Evolutionary conservation across 2,113 vertebrate genomes (phyloP).

Genomic region (Ranitomeya variabilis): DNA sequence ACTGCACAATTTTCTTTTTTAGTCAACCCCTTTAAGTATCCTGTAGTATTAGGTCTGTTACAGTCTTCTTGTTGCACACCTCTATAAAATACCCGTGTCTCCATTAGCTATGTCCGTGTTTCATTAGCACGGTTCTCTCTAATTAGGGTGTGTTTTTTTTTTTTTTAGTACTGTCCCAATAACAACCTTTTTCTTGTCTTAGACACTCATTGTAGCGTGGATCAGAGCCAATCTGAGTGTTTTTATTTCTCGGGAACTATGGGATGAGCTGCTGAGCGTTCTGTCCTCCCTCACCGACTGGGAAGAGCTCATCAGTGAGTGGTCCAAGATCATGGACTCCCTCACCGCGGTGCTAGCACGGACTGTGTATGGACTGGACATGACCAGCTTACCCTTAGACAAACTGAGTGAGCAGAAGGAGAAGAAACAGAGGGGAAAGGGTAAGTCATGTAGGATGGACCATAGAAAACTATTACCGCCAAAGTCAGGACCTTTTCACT

Average conservation of each 20-base stretch:
- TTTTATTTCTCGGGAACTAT: conserved; percentile 94
- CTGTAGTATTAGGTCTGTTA: too few relatives aligned
- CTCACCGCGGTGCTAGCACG: conserved; percentile 91
- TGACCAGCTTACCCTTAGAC: conserved; percentile 92
- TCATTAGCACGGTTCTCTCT: background rate
- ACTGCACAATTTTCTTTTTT: too few relatives aligned
- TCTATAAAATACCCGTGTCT: too few relatives aligned
- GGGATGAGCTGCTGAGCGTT: conserved; percentile 93
- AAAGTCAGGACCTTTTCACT: too few relatives aligned
- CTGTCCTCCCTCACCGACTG: conserved; percentile 92
- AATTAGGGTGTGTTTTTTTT: background rate
- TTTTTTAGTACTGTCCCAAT: background rate
- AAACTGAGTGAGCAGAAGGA: conserved; percentile 98
- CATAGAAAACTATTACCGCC: too few relatives aligned
- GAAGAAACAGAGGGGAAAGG: conserved; percentile 94
- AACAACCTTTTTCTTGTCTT: background rate
- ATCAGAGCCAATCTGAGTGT: conserved; percentile 93
- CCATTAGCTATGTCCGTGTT: background rate
- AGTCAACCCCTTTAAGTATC: too few relatives aligned
- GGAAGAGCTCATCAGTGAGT: conserved; percentile 93
- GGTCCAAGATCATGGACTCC: conserved; percentile 98
- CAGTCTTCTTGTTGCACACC: too few relatives aligned
- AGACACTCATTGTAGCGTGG: conserved; percentile 98
- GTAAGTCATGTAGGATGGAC: conserved; percentile 65
- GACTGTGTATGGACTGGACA: conserved; percentile 90